A percentile compares a stretch with the other conserved stretches of the same genome.
Conservation (phyloP, 2,113 vertebrate species). For the Cheilinus undulatus region DNA sequence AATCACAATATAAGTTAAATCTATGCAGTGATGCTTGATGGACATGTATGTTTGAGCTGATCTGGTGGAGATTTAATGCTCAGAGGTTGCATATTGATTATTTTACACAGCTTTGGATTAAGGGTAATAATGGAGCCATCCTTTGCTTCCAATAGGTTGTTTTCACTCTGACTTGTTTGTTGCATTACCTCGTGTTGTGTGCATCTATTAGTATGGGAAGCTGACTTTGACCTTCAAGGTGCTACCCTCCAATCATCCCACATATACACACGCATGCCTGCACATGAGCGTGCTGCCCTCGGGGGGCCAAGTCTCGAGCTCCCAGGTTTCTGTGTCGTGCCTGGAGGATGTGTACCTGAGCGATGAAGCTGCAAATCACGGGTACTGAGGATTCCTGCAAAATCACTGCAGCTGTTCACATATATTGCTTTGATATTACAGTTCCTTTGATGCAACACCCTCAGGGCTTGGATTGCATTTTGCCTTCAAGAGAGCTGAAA, state of each 20-base stretch:
- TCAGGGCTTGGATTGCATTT: slow-evolving; percentile 53
- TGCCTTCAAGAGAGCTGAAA: slow-evolving; percentile 52
- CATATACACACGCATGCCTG: slow-evolving; percentile 12
- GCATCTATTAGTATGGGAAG: neutral
- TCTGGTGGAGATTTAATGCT: too few species aligned
- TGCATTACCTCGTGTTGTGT: neutral
- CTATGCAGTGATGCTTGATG: neutral
- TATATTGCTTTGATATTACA: slow-evolving; percentile 63
- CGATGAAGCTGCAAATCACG: slow-evolving; percentile 44
- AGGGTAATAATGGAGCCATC: neutral
- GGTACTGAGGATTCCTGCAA: slow-evolving; percentile 38
- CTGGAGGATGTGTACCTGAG: slow-evolving; percentile 43
- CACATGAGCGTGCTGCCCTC: slow-evolving; percentile 8
- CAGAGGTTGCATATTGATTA: neutral
- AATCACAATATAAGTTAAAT: neutral
- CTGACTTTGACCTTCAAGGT: slow-evolving; percentile 20
- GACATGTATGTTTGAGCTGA: neutral
- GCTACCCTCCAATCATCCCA: slow-evolving; percentile 2
- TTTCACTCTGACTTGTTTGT: neutral
- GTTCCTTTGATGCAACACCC: slow-evolving; percentile 61
- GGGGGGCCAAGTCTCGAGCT: slow-evolving; percentile 11
- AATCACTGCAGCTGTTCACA: slow-evolving; percentile 58
- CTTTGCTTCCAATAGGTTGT: neutral
- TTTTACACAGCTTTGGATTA: neutral
- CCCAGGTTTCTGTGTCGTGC: slow-evolving; percentile 18